Percentiles rank a stretch among this genome's conserved stretches.
phyloP scores from a whole-genome alignment of 2,797 vertebrate genomes.

The Rousettus madagascariensis region DNA sequence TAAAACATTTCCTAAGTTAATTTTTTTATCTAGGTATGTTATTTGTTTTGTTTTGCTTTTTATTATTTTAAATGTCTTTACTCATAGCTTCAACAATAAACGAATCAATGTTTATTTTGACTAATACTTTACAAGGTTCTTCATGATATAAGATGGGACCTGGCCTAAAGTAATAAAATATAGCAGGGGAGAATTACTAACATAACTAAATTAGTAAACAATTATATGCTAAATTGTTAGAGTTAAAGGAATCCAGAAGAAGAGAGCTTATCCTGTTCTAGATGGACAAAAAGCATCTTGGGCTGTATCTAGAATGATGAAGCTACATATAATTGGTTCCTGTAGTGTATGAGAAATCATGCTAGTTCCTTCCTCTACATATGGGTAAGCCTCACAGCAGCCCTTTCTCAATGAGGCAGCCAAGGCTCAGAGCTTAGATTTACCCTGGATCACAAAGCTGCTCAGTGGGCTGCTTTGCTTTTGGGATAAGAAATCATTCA shows the following conservation, averaged over 20 bases:
- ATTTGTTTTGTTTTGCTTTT: background rate
- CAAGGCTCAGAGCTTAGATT: background rate
- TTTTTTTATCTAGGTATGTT: background rate
- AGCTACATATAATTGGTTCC: too few species aligned
- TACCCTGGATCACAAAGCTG: background rate
- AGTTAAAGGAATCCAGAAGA: background rate
- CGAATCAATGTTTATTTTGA: background rate
- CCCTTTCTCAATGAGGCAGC: background rate
- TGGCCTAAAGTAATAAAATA: background rate
- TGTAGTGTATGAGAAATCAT: fast-evolving
- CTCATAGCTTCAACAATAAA: background rate
- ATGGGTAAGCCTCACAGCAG: background rate
- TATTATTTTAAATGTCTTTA: background rate
- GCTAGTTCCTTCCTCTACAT: too few species aligned
- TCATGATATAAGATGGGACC: background rate
- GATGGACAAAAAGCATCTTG: background rate
- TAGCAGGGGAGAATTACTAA: background rate
- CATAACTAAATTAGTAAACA: background rate
- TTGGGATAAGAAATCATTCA: background rate
- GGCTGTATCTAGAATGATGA: background rate
- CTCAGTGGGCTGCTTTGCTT: background rate
- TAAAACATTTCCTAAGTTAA: background rate
- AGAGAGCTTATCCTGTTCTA: background rate
- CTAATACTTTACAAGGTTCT: background rate
- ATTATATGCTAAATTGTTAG: background rate